phyloP scores from a whole-genome alignment of 2,113 vertebrate genomes.

The Colaptes auratus region DNA sequence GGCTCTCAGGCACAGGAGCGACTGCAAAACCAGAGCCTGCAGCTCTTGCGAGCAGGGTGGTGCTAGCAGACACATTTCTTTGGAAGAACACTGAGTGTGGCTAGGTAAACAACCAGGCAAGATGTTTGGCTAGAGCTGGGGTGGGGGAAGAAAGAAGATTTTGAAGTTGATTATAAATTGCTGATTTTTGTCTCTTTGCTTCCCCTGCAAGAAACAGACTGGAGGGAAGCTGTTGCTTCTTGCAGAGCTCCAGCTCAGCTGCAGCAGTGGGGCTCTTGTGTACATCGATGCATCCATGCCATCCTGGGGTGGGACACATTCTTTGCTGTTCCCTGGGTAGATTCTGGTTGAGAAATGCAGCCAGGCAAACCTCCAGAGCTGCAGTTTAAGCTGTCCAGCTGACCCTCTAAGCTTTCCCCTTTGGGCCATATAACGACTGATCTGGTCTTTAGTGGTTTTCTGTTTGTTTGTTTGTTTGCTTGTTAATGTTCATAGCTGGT shows the following conservation, averaged over 20 bases:
- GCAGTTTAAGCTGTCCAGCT: neutral
- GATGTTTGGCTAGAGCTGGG: neutral
- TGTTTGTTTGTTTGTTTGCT: neutral
- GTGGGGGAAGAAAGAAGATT: neutral
- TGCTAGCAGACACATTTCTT: rapidly evolving
- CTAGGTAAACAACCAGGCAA: neutral
- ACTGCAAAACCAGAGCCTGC: neutral
- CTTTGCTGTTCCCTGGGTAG: neutral
- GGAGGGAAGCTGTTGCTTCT: neutral
- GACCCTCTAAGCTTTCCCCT: neutral
- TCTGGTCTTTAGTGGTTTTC: neutral
- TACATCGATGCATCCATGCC: rapidly evolving
- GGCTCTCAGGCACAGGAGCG: neutral
- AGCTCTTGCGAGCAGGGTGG: neutral
- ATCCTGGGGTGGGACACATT: rapidly evolving
- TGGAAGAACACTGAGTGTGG: rapidly evolving
- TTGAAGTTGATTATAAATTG: neutral
- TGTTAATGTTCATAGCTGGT: neutral
- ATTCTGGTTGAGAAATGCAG: neutral
- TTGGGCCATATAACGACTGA: neutral
- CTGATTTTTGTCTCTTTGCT: neutral
- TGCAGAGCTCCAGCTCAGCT: neutral
- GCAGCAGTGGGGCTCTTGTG: rapidly evolving
- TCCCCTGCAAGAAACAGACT: neutral
- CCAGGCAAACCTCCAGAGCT: neutral